Conservation (phyloP, 2,113 vertebrate species). For the Bos taurus region DNA sequence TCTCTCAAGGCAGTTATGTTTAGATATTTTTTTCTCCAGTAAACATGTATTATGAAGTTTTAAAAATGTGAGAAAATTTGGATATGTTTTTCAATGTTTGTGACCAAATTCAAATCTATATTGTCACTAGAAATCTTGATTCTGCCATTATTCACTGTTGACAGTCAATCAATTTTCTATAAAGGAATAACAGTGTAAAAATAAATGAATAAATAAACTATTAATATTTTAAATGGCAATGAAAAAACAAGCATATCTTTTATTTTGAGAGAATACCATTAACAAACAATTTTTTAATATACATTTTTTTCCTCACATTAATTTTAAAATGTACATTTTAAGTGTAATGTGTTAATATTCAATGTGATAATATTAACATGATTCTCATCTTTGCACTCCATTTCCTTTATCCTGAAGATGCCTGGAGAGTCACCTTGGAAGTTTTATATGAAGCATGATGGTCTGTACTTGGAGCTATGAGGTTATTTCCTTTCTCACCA, state of each 20-base stretch:
- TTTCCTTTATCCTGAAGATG: background rate
- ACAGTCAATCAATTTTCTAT: background rate
- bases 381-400: background rate
- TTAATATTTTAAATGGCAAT: background rate
- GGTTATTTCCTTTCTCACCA: background rate
- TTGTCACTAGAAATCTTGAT: background rate
- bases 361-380: background rate
- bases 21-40: background rate
- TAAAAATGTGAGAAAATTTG: background rate
- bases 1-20: background rate
- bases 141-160: accelerated
- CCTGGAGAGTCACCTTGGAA: conserved; percentile 9
- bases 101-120: background rate
- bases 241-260: background rate
- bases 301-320: background rate
- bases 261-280: background rate
- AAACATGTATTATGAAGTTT: background rate
- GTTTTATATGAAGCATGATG: background rate
- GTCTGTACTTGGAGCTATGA: background rate
- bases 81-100: background rate
- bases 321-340: background rate
- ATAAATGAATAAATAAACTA: background rate
- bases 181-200: background rate
- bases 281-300: background rate
- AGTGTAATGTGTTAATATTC: background rate